phyloP scores from a whole-genome alignment of 2,797 vertebrate genomes.

The Fistularia tabacaria region DNA sequence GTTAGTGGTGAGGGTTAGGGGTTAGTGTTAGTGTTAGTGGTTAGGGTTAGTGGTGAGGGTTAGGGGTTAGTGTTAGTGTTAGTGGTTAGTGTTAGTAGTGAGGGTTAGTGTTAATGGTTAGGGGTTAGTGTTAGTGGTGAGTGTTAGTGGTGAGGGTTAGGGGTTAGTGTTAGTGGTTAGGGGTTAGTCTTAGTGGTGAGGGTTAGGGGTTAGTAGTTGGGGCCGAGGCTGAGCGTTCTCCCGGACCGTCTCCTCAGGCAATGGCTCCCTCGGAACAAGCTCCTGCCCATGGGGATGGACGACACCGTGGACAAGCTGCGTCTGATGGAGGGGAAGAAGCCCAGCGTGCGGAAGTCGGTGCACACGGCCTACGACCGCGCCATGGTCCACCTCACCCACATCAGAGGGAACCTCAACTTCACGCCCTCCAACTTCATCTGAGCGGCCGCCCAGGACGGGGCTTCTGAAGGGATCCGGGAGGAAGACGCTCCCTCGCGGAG shows the following conservation, averaged over 20 bases:
- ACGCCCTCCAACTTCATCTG: slow-evolving; percentile 87
- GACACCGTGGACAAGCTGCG: slow-evolving; percentile 95
- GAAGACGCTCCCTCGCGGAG: slow-evolving; percentile 28
- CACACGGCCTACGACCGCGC: slow-evolving; percentile 95
- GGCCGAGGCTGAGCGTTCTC: neutral
- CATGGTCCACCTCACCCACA: slow-evolving; percentile 89
- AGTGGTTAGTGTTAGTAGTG: too few relatives aligned
- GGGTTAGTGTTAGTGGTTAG: too few relatives aligned
- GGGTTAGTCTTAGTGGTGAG: too few relatives aligned
- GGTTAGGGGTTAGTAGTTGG: too few relatives aligned
- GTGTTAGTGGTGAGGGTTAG: too few relatives aligned
- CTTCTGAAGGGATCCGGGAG: slow-evolving; percentile 11
- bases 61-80: too few relatives aligned
- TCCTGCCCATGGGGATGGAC: slow-evolving; percentile 87
- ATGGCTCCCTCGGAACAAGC: slow-evolving; percentile 93
- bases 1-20: too few relatives aligned
- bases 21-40: too few relatives aligned
- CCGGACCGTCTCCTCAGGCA: slow-evolving; percentile 77
- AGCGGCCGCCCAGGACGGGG: slow-evolving; percentile 14
- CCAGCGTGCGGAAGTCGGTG: slow-evolving; percentile 95
- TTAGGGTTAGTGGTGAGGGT: too few relatives aligned
- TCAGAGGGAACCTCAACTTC: slow-evolving; percentile 87
- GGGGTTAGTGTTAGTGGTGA: too few relatives aligned
- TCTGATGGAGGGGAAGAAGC: slow-evolving; percentile 95
- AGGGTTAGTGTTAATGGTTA: too few relatives aligned